Evolutionary conservation across 1,140 invertebrate genomes (phyloP), one percentile per base, ranked within the genome.

Genomic region (Mya arenaria): DNA sequence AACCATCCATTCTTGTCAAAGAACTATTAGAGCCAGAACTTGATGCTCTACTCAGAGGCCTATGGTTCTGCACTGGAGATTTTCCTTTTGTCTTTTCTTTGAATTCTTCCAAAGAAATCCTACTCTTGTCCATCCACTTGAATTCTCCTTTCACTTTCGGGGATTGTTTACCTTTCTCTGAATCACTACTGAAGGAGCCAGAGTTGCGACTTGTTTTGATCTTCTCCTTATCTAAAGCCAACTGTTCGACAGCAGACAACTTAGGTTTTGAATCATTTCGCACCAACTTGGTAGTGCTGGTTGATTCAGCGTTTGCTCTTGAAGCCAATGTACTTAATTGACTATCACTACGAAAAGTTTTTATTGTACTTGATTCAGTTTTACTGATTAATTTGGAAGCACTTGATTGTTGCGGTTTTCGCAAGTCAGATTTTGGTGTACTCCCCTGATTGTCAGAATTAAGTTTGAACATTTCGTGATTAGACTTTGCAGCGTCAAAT

Each of bases 11-110:
- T 48, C 55, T 44, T 37, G 28, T 69, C 13, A 62, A 30, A n/a
- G 77, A 80, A 34, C 63, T 68, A 55, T 71, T 80, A 6, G 77
- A 80, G 17, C 77, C 77, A 60, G 77, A 69, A 25, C 77, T 80
- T 19, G 66, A 71, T 0, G 77, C 65, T n/a, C 66, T 52, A 71
- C 66, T 80, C 17, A 80, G 44, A 37, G 77, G 66, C 32, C 65
- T 80, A 39, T 78, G 74, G 44, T n/a, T 62, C 28, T 62, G 55
- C 36, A 56, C 52, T 66, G 48, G 48, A 52, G 60, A 63, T 55
- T 63, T 73, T 37, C 25, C 19, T 41, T 63, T 72, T 34, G 4
- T 52, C 36, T 66, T 56, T 37, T 66, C 30, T 30, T 79, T 79
- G 23, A 69, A 68, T 44, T 72, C 60, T 48, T 82, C 69, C 32